Conservation (phyloP, 1,140 invertebrate genomes). For the Bombus sylvicola region DNA sequence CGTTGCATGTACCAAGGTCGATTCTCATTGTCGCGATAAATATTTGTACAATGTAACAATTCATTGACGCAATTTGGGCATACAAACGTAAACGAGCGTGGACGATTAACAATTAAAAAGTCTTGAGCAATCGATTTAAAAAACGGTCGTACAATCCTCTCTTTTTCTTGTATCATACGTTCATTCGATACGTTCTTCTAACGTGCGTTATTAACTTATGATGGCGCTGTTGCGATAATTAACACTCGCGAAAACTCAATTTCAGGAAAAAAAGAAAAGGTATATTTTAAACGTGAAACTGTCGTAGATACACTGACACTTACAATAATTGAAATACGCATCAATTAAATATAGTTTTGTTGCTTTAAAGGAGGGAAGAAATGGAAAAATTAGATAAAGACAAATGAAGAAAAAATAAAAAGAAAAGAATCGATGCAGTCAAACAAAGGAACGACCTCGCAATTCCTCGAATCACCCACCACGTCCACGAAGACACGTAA, state of each 20-base stretch:
- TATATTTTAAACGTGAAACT: slow-evolving; percentile 43
- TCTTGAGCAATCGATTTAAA: background rate
- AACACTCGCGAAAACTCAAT: slow-evolving; percentile 1
- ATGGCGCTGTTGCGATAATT: background rate
- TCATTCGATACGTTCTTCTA: background rate
- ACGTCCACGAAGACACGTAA: background rate
- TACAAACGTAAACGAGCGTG: slow-evolving; percentile 13
- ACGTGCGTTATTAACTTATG: background rate
- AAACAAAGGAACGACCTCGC: background rate
- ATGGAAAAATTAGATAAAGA: background rate
- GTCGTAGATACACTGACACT: slow-evolving; percentile 16
- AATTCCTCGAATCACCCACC: no score
- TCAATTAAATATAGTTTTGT: slow-evolving; percentile 23
- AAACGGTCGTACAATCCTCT: background rate
- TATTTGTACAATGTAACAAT: slow-evolving; percentile 21
- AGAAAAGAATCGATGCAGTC: background rate
- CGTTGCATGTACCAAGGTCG: background rate
- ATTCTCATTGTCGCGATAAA: slow-evolving; percentile 17
- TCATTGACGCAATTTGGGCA: background rate
- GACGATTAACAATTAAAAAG: slow-evolving; percentile 2
- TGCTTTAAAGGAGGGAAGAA: slow-evolving; percentile 27
- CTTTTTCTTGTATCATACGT: no score
- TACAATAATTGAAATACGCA: slow-evolving; percentile 14
- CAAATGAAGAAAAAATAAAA: background rate
- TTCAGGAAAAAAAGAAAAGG: background rate